Evolutionary conservation across 2,113 vertebrate species (phyloP).

Genomic region (Notothenia rossii): DNA sequence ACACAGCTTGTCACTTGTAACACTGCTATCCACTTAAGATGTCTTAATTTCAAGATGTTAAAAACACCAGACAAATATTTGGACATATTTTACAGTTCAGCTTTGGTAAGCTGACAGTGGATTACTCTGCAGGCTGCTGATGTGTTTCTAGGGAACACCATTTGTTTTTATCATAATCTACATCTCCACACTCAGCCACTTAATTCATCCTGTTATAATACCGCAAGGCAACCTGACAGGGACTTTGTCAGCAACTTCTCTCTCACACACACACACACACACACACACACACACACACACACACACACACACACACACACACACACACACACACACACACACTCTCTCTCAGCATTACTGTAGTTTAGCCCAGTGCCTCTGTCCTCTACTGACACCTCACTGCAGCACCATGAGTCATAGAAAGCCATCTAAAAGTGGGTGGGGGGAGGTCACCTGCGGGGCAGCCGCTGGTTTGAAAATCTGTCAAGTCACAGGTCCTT

Average conservation of each 20-base stretch:
- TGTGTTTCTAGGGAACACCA: constrained; percentile 19
- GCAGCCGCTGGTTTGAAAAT: neutral
- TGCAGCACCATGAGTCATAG: constrained; percentile 54
- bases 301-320: too few species aligned
- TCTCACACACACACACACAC: neutral
- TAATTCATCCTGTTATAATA: constrained; percentile 35
- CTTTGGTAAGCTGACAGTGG: constrained; percentile 7
- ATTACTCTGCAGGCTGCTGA: constrained; percentile 3
- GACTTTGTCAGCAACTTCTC: constrained; percentile 67
- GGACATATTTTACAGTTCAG: constrained; percentile 18
- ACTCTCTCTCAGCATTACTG: constrained; percentile 22
- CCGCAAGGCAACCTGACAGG: constrained; percentile 54
- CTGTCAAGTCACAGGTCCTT: neutral
- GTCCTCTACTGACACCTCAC: constrained; percentile 47
- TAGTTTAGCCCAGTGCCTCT: constrained; percentile 25
- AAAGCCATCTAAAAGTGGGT: neutral
- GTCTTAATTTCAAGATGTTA: constrained; percentile 43
- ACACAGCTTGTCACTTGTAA: constrained; percentile 3
- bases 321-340: neutral
- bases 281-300: too few species aligned
- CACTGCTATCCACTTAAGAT: constrained; percentile 49
- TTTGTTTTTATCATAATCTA: constrained; percentile 24
- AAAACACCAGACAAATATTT: constrained; percentile 37
- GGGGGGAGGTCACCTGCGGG: constrained; percentile 30
- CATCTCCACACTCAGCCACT: constrained; percentile 2